Evolutionary conservation across 2,888 invertebrate genomes (phyloP), one percentile per base, ranked within the genome.

Genomic region (Petrolisthes cinctipes): DNA sequence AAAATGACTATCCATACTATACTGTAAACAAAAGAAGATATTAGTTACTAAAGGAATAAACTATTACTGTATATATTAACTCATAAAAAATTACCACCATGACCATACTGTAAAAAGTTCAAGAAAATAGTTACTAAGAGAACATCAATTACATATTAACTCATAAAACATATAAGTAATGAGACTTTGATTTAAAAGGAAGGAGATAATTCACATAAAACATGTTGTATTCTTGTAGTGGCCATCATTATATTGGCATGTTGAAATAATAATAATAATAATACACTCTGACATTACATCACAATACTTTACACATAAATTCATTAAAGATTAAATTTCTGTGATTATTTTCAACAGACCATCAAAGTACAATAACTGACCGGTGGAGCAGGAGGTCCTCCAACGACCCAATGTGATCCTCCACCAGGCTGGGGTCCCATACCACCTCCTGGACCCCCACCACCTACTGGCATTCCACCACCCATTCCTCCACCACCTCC

Each of bases 341-440:
- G 37, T 37, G 37, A 37, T 37, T 37, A 37, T 37, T 37, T 61
- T 9, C 1, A 61, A 61, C 17, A 0, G 61, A 17, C 61, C 17
- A 61, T 61, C 9, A 61, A 61, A 9, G 17, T 17, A 61, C 61
- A 61, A 61, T 61, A 61, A 61, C 61, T 11, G 9, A 71, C 71
- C 14, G 71, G 71, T 3, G 68, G 71, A 6, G 57, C 61, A 11
- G 86, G 86, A 17, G 83, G 86, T 23, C 86, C 86, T 20, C 86
- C 86, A 23, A 85, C 51, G 14, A 85, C 85, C 85, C 85, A 85
- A 54, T 85, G 85, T 7, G 84, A 84, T 7, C 78, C 84, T 76
- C 86, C 80, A 9, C 80, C 80, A 20, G 80, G 37, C 68, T 61
- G 57, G 17, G 71, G 53, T 53, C 79, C 79, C 56, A 78, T 78